Base-by-base conservation (phyloP, 2,888 invertebrate species). In the Pristionchus mayeri region DNA sequence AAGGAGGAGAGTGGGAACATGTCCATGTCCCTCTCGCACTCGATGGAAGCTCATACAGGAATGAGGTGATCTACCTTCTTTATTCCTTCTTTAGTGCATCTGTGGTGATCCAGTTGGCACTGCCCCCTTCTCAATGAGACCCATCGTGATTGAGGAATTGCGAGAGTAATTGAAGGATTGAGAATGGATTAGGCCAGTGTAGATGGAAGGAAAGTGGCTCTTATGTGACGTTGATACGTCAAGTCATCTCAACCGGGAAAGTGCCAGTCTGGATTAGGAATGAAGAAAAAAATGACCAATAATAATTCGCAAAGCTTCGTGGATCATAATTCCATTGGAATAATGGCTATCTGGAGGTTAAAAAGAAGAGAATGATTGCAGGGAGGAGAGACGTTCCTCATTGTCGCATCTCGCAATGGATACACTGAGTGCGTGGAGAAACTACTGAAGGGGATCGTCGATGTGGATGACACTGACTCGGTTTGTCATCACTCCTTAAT, bases 351-450 rank as follows among this genome's bases (percentile, higher is more conserved):
- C n/a, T n/a, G n/a, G n/a, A n/a, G n/a, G n/a, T n/a, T n/a, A n/a
- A n/a, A n/a, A n/a, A n/a, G n/a, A n/a, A n/a, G n/a, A n/a, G n/a
- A n/a, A n/a, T n/a, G 7, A 0, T 71, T 71, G 13, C 87, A 90
- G 91, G 88, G 84, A 37, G 93, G 92, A 18, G 93, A 93, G 86
- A 90, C 92, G 1, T 86, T 91, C 21, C 86, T 93, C 76, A 91
- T 91, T 24, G 90, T 89, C 11, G 92, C 91, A 21, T 87, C 90
- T 34, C 86, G 91, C 27, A 87, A 87, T 91, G 98, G 98, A 0
- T 95, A 96, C 93, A 94, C 95, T 44, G 95, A 96, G 91, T 95
- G 97, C 83, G 96, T 96, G 93, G 98, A 85, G 96, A 97, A 90
- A 67, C 82, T 89, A 24, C 86, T 90, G 37, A 88, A 87, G 16